These are phyloP conservation scores for Dolomedes plantarius DNA, from an alignment of 2,888 invertebrate species.

Conservation along the genomic window DNA sequence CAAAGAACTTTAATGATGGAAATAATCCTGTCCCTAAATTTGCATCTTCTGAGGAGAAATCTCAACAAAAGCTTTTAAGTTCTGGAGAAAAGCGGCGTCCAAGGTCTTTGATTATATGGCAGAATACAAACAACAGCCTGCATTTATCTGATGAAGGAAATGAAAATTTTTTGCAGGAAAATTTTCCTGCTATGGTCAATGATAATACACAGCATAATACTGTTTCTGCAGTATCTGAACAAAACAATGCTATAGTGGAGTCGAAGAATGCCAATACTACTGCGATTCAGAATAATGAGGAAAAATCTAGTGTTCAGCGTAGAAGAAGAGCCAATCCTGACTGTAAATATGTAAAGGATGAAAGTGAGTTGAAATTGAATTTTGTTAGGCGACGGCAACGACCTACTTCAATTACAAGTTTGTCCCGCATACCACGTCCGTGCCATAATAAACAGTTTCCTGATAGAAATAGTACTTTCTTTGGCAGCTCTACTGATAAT, in stretches of 20 bases:
- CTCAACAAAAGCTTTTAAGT: not conserved
- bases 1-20: not conserved
- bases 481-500: constrained; percentile 5
- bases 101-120: constrained; percentile 28
- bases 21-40: not conserved
- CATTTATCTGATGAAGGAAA: not conserved
- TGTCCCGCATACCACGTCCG: constrained; percentile 41
- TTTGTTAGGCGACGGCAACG: constrained; percentile 57
- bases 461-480: constrained; percentile 8
- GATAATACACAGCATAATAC: not conserved
- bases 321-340: constrained; percentile 42
- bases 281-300: not conserved
- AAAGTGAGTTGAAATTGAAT: constrained; percentile 59
- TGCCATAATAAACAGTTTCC: constrained; percentile 26
- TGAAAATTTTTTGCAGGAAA: not conserved
- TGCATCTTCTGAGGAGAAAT: not conserved
- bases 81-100: constrained; percentile 13
- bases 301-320: not conserved
- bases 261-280: not conserved
- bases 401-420: constrained; percentile 24
- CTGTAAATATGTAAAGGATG: constrained; percentile 66
- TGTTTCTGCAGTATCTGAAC: not conserved
- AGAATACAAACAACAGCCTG: constrained; percentile 4
- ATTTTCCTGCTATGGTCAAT: not conserved
- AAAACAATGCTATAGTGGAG: not conserved